Evolutionary conservation across 1,140 invertebrate species (phyloP).

Genomic region (Bombyx mandarina): DNA sequence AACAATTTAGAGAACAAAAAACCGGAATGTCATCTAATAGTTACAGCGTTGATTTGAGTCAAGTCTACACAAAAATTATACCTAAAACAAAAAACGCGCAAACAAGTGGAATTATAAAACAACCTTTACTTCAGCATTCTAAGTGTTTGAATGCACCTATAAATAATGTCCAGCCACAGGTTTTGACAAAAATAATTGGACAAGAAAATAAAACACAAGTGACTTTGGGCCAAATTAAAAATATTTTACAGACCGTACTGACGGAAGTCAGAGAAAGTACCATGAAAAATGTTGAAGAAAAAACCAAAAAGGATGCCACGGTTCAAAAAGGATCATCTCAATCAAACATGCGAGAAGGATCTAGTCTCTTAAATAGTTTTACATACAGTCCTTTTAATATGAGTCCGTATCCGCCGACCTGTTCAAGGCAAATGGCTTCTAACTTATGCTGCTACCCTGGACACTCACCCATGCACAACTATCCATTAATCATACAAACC

Average conservation of each 20-base stretch:
- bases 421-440: constrained; percentile 25
- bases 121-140: constrained; percentile 23
- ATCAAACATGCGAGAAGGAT: constrained; percentile 25
- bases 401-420: constrained; percentile 29
- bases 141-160: constrained; percentile 25
- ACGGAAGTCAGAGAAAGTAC: constrained; percentile 45
- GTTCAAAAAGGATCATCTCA: constrained; percentile 44
- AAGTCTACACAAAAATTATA: constrained; percentile 25
- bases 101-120: constrained; percentile 26
- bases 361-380: constrained; percentile 36
- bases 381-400: constrained; percentile 38
- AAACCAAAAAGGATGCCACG: constrained; percentile 38
- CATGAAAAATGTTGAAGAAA: constrained; percentile 16
- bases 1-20: constrained; percentile 2
- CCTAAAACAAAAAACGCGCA: constrained; percentile 11
- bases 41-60: constrained; percentile 14
- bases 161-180: constrained; percentile 26
- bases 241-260: constrained; percentile 46
- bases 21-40: constrained; percentile 18
- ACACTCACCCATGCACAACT: constrained; percentile 32
- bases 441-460: constrained; percentile 21
- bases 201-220: constrained; percentile 35
- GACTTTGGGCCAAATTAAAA: constrained; percentile 53
- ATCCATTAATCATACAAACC: constrained; percentile 36
- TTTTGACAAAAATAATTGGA: constrained; percentile 11